Evolutionary conservation across 2,797 vertebrate species (phyloP), one percentile per base, ranked within the genome.

Genomic region (Botia kubotai): DNA sequence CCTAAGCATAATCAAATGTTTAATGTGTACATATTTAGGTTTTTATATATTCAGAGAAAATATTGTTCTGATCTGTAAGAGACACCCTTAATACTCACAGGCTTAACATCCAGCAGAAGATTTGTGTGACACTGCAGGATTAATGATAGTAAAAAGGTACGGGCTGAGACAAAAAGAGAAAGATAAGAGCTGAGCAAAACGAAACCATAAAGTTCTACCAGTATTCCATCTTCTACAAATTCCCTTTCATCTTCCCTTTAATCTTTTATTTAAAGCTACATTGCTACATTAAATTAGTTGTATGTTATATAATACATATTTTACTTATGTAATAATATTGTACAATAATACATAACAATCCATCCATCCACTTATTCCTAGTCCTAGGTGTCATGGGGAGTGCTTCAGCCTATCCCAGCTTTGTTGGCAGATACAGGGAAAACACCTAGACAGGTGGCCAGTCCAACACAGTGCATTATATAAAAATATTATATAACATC

Each of bases 81-180:
- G 71, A 66, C 19, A 55, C 29, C 17, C 21, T 19, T 55, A 80
- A 53, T 33, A 17, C 43, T 36, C 7, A 60, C 33, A 62, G 16
- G 19, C n/a, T 13, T 29, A 65, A 66, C 2, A 26, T 39, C 14
- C 48, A 14, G 8, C 36, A 55, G 43, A 46, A 60, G 6, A 46
- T 68, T 73, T 58, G 65, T 50, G 29, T 73, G 70, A 82, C 81
- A 77, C 19, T 11, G 14, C 14, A 63, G 48, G 17, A 7, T 63
- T 69, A 17, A 70, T 60, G 55, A 68, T 36, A 57, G 65, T 67
- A 75, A 60, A 60, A 62, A 52, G 1, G 58, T 60, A 67, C 82
- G 77, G 26, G 73, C 43, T 62, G 19, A n/a, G 46, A 83, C 82
- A 80, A 33, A 78, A 77, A 72, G 13, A 60, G 16, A 7, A 29